Conservation (phyloP, 2,797 vertebrate species). For the Aulostomus chinensis region DNA sequence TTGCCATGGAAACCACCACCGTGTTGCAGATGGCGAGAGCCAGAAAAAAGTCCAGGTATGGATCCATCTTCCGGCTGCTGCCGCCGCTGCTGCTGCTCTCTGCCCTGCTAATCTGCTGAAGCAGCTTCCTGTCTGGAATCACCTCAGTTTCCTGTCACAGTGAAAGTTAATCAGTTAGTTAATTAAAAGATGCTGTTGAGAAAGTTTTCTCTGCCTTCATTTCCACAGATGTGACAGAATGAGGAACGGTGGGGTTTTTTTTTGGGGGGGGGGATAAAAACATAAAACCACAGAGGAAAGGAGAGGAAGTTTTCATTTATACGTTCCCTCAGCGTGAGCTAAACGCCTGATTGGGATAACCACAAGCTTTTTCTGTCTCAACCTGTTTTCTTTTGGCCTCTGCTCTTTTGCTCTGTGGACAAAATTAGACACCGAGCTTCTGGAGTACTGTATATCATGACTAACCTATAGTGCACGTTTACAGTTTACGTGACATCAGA, state of each 20-base stretch:
- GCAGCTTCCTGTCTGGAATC: conserved; percentile 87
- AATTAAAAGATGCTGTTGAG: conserved; percentile 37
- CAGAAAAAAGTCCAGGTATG: conserved; percentile 92
- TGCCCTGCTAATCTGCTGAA: conserved; percentile 80
- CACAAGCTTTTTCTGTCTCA: conserved; percentile 38
- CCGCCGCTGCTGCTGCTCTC: conserved; percentile 48
- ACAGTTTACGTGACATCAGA: conserved; percentile 66
- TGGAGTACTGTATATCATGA: conserved; percentile 60
- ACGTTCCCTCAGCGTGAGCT: conserved; percentile 22
- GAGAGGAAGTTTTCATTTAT: conserved; percentile 19
- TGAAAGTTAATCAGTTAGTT: conserved; percentile 50
- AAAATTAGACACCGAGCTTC: conserved; percentile 59
- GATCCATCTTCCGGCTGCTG: conserved; percentile 58
- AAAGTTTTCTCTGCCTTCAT: conserved; percentile 15
- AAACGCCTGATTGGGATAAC: conserved; percentile 25
- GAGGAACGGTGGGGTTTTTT: no score
- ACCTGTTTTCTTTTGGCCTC: conserved; percentile 37
- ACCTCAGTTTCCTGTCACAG: conserved; percentile 90
- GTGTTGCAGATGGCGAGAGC: conserved; percentile 96
- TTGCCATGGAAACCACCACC: conserved; percentile 92
- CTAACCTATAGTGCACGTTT: conserved; percentile 69
- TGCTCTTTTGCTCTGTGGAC: conserved; percentile 40
- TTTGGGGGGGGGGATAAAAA: background rate
- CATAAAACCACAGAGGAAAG: background rate
- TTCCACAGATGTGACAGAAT: conserved; percentile 10